Percentiles rank a stretch among this genome's conserved stretches.
Evolutionary conservation across 2,888 invertebrate genomes (phyloP).

Genomic region (Drosophila prolongata): DNA sequence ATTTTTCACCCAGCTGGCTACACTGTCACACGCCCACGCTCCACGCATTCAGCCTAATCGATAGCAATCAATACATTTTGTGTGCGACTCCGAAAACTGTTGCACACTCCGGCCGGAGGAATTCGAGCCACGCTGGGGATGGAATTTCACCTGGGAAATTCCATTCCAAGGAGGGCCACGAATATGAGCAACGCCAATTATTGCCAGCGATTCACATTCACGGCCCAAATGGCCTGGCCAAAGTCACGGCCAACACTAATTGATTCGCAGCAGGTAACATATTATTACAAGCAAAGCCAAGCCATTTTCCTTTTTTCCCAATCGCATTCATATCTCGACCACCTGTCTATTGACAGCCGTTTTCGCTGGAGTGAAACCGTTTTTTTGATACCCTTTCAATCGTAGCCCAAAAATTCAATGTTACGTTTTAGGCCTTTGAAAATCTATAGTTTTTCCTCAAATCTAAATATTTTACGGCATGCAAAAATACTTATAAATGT

Average conservation of each 20-base stretch:
- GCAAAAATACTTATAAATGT: too few relatives aligned
- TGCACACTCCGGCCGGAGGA: constrained; percentile 10
- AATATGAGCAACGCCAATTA: not conserved
- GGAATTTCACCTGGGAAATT: constrained; percentile 1
- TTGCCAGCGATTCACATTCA: too few relatives aligned
- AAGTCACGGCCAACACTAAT: not conserved
- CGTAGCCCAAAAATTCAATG: not conserved
- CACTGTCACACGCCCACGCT: constrained; percentile 18
- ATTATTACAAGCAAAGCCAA: constrained; percentile 1
- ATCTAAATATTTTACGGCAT: too few relatives aligned
- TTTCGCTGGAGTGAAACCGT: not conserved
- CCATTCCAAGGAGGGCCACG: not conserved
- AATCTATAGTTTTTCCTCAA: too few relatives aligned
- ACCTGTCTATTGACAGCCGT: not conserved
- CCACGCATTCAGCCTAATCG: constrained; percentile 48
- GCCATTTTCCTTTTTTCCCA: not conserved
- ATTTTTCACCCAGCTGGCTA: not conserved
- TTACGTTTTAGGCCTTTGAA: too few relatives aligned
- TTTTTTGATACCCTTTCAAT: not conserved
- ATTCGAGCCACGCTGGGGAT: not conserved
- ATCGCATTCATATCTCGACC: constrained; percentile 11
- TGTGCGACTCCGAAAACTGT: constrained; percentile 33
- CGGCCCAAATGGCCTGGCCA: not conserved
- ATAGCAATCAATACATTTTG: constrained; percentile 70
- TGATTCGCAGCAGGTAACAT: constrained; percentile 1